Percentiles rank a stretch among this genome's conserved stretches.
Evolutionary conservation across 2,113 vertebrate genomes (phyloP).

Genomic region (Cyanoderma ruficeps): DNA sequence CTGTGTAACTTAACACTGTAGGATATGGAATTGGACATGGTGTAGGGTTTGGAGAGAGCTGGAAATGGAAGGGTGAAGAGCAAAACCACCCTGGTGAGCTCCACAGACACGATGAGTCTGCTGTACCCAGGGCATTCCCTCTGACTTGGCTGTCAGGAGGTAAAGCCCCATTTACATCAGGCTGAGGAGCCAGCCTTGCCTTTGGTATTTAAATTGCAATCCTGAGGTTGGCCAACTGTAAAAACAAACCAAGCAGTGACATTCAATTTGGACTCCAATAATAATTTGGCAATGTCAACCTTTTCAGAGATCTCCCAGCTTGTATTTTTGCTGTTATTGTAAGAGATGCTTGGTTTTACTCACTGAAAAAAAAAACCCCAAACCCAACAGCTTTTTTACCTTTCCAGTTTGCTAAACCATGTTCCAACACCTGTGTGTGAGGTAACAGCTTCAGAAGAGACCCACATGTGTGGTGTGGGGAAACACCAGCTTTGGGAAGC

Average conservation of each 20-base stretch:
- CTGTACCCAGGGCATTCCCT: not conserved
- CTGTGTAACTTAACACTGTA: not conserved
- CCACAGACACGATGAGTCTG: rapidly evolving
- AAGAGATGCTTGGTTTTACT: conserved; percentile 4
- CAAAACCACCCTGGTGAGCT: not conserved
- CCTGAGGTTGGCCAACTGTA: not conserved
- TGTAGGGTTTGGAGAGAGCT: not conserved
- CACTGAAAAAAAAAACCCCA: not conserved
- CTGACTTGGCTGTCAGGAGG: not conserved
- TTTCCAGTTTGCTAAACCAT: not conserved
- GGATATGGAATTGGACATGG: not conserved
- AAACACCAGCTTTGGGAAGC: not conserved
- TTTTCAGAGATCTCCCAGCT: conserved; percentile 21
- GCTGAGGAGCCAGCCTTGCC: not conserved
- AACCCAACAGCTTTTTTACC: not conserved
- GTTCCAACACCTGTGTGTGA: not conserved
- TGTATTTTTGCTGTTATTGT: not conserved
- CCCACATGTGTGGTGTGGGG: not conserved
- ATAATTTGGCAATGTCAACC: conserved; percentile 19
- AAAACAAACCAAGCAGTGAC: conserved; percentile 36
- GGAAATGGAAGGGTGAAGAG: not conserved
- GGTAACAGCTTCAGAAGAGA: not conserved
- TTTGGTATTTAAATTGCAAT: not conserved
- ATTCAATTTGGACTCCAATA: conserved; percentile 25
- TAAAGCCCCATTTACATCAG: not conserved